phyloP scores from a whole-genome alignment of 2,113 vertebrate genomes.

The Sigmodon hispidus region DNA sequence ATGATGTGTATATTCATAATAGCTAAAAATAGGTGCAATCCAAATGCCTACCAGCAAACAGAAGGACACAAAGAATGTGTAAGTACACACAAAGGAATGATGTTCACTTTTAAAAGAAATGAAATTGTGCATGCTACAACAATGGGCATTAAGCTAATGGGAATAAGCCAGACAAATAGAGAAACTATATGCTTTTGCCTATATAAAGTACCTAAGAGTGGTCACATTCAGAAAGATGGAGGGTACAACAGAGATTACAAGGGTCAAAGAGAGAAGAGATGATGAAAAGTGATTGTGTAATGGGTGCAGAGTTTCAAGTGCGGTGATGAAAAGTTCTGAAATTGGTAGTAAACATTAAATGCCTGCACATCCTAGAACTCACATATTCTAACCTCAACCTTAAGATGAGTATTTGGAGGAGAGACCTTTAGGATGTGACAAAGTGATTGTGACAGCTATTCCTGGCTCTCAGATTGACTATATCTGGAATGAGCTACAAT shows the following conservation, averaged over 20 bases:
- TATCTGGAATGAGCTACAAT: background rate
- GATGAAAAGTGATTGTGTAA: background rate
- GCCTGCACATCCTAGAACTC: background rate
- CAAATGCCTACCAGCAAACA: background rate
- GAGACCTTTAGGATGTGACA: no score
- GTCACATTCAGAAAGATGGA: background rate
- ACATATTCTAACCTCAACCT: background rate
- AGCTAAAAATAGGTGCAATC: background rate
- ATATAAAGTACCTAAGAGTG: background rate
- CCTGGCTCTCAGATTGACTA: background rate
- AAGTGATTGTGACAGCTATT: background rate
- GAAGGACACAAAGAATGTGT: background rate
- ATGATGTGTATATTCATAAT: background rate
- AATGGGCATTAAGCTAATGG: background rate
- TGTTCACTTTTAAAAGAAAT: background rate
- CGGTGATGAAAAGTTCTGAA: background rate
- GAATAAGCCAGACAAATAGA: constrained; percentile 5
- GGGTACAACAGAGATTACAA: background rate
- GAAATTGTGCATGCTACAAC: background rate
- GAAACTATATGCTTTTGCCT: background rate
- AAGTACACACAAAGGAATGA: background rate
- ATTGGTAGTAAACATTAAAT: background rate
- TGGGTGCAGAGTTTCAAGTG: background rate
- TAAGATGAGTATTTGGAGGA: background rate
- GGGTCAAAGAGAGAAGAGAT: background rate